These are phyloP conservation scores for Pangasianodon hypophthalmus DNA, from an alignment of 2,113 vertebrate species.

Conservation along the genomic window DNA sequence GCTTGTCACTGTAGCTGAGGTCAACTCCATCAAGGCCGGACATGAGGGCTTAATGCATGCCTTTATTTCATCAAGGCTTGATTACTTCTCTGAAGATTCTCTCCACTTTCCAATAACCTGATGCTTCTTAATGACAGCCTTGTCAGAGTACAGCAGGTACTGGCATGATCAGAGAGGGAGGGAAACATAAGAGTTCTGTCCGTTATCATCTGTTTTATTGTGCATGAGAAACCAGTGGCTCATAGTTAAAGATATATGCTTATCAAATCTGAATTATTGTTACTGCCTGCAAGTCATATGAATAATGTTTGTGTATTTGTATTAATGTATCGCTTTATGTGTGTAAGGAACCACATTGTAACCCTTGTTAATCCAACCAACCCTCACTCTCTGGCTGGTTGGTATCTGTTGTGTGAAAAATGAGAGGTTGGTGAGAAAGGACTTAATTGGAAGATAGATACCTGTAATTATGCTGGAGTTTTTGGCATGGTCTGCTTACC, in stretches of 20 bases:
- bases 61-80: constrained; percentile 78
- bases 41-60: constrained; percentile 68
- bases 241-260: neutral
- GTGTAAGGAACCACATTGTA: neutral
- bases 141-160: constrained; percentile 65
- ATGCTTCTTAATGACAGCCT: constrained; percentile 71
- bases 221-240: constrained; percentile 26
- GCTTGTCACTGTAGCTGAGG: constrained; percentile 66
- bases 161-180: constrained; percentile 60
- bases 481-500: neutral
- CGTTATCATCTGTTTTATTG: constrained; percentile 39
- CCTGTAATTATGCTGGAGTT: neutral
- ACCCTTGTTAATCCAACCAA: neutral
- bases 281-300: neutral
- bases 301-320: neutral
- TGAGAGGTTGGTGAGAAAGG: neutral
- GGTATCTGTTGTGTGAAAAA: neutral
- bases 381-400: neutral
- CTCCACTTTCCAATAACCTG: constrained; percentile 68
- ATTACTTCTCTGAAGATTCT: constrained; percentile 76
- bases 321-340: neutral
- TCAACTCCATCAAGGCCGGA: constrained; percentile 65
- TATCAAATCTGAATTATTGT: constrained; percentile 22
- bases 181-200: constrained; percentile 25
- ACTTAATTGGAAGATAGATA: neutral